Conservation (phyloP, 2,113 vertebrate genomes). For the Rhadina sibilatrix region DNA sequence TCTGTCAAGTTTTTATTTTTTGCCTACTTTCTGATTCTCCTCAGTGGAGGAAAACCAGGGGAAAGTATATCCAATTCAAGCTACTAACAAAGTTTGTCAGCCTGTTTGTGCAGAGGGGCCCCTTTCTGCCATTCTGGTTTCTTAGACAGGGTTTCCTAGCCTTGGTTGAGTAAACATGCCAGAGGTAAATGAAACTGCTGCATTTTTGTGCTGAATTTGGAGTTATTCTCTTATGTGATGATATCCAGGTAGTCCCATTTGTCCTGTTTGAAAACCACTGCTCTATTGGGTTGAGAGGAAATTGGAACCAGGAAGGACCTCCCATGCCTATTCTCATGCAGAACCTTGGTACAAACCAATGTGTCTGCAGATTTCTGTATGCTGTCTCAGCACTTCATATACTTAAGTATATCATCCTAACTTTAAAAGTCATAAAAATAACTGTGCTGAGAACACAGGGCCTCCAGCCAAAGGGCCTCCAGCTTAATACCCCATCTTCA, state of each 20-base stretch:
- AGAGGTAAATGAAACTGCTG: background rate
- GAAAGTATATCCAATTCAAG: background rate
- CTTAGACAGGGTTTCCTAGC: background rate
- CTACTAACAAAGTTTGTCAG: background rate
- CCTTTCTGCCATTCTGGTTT: background rate
- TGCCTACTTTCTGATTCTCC: background rate
- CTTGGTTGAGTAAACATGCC: background rate
- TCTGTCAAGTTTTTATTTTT: background rate
- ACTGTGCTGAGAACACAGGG: background rate
- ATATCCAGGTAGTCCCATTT: background rate
- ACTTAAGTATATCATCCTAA: background rate
- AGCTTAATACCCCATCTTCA: background rate
- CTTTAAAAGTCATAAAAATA: background rate
- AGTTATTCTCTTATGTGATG: background rate
- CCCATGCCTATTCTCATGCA: background rate
- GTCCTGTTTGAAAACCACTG: background rate
- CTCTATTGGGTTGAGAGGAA: background rate
- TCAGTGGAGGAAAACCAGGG: background rate
- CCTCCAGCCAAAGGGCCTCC: background rate
- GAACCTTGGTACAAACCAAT: background rate
- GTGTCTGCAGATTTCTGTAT: background rate
- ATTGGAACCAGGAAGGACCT: background rate
- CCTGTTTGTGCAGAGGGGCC: background rate
- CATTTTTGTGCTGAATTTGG: background rate
- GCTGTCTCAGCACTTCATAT: background rate